These are phyloP conservation scores for Phalacrocorax brasilianus DNA, from an alignment of 2,113 vertebrate genomes.

Conservation along the genomic window DNA sequence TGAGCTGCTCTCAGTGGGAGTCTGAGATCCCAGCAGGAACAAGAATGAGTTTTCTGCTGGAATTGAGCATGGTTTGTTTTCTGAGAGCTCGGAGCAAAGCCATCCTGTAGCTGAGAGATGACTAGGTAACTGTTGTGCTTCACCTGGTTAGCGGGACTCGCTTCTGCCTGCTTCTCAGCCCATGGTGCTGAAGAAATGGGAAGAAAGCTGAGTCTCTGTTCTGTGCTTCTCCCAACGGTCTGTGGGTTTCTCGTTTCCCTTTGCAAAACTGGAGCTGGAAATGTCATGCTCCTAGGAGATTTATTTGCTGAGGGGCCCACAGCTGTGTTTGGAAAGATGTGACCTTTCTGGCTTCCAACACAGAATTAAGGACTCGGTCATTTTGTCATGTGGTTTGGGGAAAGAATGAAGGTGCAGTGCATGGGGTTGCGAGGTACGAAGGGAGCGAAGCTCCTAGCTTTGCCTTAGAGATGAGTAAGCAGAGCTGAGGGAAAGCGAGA, in stretches of 20 bases:
- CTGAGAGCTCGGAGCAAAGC: neutral
- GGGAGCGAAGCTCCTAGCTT: neutral
- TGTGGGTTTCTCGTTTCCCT: neutral
- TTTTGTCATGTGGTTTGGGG: neutral
- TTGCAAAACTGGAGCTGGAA: neutral
- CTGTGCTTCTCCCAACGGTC: neutral
- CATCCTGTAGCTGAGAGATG: neutral
- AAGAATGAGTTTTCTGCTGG: neutral
- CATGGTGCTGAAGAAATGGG: neutral
- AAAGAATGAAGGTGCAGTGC: neutral
- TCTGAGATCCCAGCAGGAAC: neutral
- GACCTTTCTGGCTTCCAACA: neutral
- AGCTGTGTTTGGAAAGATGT: neutral
- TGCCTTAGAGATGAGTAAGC: neutral
- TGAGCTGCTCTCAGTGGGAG: neutral
- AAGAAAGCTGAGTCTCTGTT: neutral
- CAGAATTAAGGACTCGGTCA: neutral
- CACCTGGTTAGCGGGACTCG: neutral
- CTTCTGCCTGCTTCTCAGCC: neutral
- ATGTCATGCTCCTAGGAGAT: fast-evolving
- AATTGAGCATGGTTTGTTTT: neutral
- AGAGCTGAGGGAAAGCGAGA: neutral
- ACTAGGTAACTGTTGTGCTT: neutral
- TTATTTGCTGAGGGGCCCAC: neutral
- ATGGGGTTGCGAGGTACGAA: neutral